Evolutionary conservation across 2,888 invertebrate genomes (phyloP).

Genomic region (Ophion ventricosus): DNA sequence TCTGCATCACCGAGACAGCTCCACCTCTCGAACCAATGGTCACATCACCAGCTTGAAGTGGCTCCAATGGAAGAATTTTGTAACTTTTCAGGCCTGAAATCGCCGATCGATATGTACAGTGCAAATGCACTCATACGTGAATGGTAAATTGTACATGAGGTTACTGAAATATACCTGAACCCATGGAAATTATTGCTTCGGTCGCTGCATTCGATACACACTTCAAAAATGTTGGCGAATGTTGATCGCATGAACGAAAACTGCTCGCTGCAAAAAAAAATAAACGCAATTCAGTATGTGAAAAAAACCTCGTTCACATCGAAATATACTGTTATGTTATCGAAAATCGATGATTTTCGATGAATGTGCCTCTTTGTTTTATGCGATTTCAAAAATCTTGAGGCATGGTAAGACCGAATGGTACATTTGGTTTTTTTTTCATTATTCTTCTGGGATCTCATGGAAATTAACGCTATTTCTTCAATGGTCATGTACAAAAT

Average conservation of each 20-base stretch:
- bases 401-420: too few species aligned
- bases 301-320: background rate
- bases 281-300: slow-evolving; percentile 1
- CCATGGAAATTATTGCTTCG: slow-evolving; percentile 85
- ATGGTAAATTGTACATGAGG: background rate
- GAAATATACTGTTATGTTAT: background rate
- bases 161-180: slow-evolving; percentile 84
- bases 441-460: too few species aligned
- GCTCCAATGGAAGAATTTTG: slow-evolving; percentile 86
- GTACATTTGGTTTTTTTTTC: too few species aligned
- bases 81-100: slow-evolving; percentile 86
- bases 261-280: slow-evolving; percentile 83
- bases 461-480: too few species aligned
- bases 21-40: slow-evolving; percentile 84
- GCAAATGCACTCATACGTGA: background rate
- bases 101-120: background rate
- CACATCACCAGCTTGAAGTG: slow-evolving; percentile 85
- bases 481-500: too few species aligned
- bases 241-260: slow-evolving; percentile 86
- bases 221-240: slow-evolving; percentile 84
- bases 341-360: too few species aligned
- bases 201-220: slow-evolving; percentile 86
- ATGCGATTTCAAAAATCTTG: too few species aligned
- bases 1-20: slow-evolving; percentile 88
- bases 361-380: too few species aligned